Base-by-base conservation (phyloP, 2,797 vertebrate species). In the Hemitrygon akajei region DNA sequence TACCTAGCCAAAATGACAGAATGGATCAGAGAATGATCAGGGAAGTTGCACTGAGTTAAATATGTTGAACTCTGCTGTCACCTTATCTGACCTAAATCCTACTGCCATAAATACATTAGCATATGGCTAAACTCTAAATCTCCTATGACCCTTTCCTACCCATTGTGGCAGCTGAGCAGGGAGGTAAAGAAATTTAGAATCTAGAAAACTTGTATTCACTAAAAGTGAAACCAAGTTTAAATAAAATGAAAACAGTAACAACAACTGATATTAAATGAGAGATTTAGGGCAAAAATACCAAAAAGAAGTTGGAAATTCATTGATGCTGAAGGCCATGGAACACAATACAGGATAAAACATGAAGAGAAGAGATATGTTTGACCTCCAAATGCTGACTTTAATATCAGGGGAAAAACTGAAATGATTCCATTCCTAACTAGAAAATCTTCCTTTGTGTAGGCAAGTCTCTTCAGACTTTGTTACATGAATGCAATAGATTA, bases 401-500 rank as follows among this genome's bases (percentile, higher is more conserved):
- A 16, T 12, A 91, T 7, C 34, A 1, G 27, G 34, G 6, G 47
- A 69, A 75, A 92, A 56, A 92, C 40, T 47, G 10, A n/a, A 73
- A 92, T 9, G 16, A 56, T 75, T 75, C 69, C 5, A 30, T 71
- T 25, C 63, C 47, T 5, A 73, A 12, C 10, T 47, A 30, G 18
- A 71, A 37, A 66, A 71, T 91, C 9, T 63, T 9, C 37, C 34
- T 71, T 0, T 40, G 30, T 18, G 12, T 30, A 27, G 30, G 73
- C 25, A 76, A 75, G 58, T 89, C 25, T 47, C 47, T 47, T 47
- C 47, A 93, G 18, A 40, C 14, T 25, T 93, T 27, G 12, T 75
- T 76, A 47, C 22, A 58, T 76, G n/a, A 76, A 75, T 0, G 22
- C 73, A 56, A 75, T 16, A 9, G 34, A 66, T n/a, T 34, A 97